Evolutionary conservation across 2,888 invertebrate genomes (phyloP), one percentile per base, ranked within the genome.

Genomic region (Ceramica pisi): DNA sequence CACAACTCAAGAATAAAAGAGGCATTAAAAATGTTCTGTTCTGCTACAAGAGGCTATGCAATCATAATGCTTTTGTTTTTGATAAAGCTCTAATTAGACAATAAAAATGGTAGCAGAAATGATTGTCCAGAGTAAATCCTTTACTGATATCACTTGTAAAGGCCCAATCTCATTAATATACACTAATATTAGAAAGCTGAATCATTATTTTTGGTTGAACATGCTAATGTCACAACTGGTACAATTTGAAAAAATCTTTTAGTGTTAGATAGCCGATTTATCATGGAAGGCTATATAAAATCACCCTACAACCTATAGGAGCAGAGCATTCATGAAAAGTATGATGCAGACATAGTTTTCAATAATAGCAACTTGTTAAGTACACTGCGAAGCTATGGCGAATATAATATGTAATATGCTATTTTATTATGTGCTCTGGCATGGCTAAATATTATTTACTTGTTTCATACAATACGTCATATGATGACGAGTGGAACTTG

Each of bases 371-470:
- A 16, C 44, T 51, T 38, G 35, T 19, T 21, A 12, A 46, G 1
- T 59, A 48, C 31, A 53, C 31, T 61, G 79, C 56, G 14, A 60
- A 60, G 82, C 82, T 53, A 65, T 75, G 19, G 83, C 85, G 76
- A 80, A 74, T 80, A 68, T 41, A 66, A 77, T 41, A 66, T 78
- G 44, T 46, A 12, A 71, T 26, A 23, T 67, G n/a, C 67, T 68
- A 48, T 57, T 38, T 38, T 21, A 16, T 23, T 46, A 77, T 55
- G 4, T 60, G 46, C 55, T 38, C 21, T 48, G 19, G 46, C 9
- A 2, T 44, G 35, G 21, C 44, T 38, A 23, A 31, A 57, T 57
- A n/a, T 26, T 61, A 26, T 41, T 26, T 4, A 55, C 23, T 70
- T 61, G 26, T 61, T 38, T 21, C 35, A 46, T 51, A 48, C 44